phyloP scores from a whole-genome alignment of 1,140 invertebrate species.

The Bombus picipes region DNA sequence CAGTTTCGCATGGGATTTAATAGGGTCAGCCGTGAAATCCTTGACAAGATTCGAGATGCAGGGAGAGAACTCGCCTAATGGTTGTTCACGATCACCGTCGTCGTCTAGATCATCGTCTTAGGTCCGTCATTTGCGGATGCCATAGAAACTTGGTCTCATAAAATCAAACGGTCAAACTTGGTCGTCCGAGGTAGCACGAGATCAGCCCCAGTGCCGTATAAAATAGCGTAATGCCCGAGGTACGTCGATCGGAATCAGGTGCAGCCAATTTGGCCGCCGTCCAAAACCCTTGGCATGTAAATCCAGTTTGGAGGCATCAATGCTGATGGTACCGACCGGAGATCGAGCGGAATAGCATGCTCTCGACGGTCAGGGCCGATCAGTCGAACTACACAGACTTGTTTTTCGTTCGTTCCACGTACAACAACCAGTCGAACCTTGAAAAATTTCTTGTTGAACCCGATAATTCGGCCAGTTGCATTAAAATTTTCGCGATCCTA shows the following conservation, averaged over 20 bases:
- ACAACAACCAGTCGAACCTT: slow-evolving; percentile 20
- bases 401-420: slow-evolving; percentile 48
- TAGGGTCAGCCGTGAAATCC: neutral
- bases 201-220: slow-evolving; percentile 65
- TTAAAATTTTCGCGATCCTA: neutral
- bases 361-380: slow-evolving; percentile 49
- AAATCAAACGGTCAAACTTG: slow-evolving; percentile 73
- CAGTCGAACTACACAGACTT: slow-evolving; percentile 32
- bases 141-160: slow-evolving; percentile 72
- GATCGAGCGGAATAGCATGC: slow-evolving; percentile 58
- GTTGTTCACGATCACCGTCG: neutral
- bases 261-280: slow-evolving; percentile 75
- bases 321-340: slow-evolving; percentile 54
- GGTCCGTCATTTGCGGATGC: slow-evolving; percentile 71
- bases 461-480: neutral
- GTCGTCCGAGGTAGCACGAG: slow-evolving; percentile 33
- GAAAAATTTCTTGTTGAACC: slow-evolving; percentile 39
- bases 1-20: neutral
- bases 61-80: neutral
- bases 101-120: slow-evolving; percentile 57
- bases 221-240: slow-evolving; percentile 72
- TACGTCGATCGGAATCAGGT: slow-evolving; percentile 76
- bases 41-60: neutral
- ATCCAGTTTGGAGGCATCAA: slow-evolving; percentile 68
- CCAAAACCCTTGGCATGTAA: slow-evolving; percentile 72